These are phyloP conservation scores for Dasypogon diadema DNA, from an alignment of 2,888 invertebrate genomes.

Conservation along the genomic window DNA sequence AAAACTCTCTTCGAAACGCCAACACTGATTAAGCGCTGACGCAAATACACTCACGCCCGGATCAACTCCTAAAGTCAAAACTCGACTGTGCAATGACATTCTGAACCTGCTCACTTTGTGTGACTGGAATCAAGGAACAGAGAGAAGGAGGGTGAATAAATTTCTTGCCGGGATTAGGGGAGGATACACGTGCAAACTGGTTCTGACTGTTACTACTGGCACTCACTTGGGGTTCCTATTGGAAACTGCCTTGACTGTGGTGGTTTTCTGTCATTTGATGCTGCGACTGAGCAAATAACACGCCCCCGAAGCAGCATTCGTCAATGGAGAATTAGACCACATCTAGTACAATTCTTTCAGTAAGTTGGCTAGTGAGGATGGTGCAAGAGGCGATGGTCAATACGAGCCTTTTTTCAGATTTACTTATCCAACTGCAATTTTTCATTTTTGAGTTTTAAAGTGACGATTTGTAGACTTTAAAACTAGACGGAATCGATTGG, in stretches of 20 bases:
- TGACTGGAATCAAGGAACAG: neutral
- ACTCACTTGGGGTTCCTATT: constrained; percentile 1
- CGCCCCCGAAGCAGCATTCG: constrained; percentile 7
- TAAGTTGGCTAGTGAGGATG: neutral
- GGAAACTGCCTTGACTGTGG: neutral
- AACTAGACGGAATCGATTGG: constrained; percentile 42
- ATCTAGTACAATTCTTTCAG: constrained; percentile 10
- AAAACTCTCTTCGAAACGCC: constrained; percentile 8
- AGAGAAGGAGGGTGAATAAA: neutral
- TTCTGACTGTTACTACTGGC: neutral
- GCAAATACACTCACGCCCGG: constrained; percentile 37
- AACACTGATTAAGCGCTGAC: constrained; percentile 35
- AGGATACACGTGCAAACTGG: constrained; percentile 10
- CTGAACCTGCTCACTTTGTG: neutral
- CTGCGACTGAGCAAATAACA: neutral
- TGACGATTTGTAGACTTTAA: constrained; percentile 6
- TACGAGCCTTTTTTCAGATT: constrained; percentile 26
- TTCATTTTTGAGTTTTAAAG: constrained; percentile 31
- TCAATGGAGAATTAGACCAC: constrained; percentile 6
- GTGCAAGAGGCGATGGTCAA: constrained; percentile 13
- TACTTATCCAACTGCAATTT: neutral
- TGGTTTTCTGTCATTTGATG: neutral
- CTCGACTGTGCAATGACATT: constrained; percentile 25
- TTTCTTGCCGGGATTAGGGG: neutral
- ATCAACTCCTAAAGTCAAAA: constrained; percentile 7